phyloP scores from a whole-genome alignment of 2,888 invertebrate genomes.

The Microplitis manilae region DNA sequence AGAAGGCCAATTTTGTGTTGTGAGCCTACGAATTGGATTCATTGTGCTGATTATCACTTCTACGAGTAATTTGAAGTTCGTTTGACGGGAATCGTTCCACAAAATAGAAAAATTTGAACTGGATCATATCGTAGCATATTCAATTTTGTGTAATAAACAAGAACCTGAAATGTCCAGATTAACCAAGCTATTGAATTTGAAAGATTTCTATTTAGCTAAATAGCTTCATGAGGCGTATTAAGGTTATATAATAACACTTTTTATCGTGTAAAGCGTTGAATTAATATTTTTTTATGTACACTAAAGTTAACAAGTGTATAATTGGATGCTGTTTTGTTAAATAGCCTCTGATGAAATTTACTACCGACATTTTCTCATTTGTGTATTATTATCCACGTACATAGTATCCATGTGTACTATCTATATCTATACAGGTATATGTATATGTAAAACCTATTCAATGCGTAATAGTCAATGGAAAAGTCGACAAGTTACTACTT shows the following conservation, averaged over 20 bases:
- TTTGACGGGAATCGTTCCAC: no score
- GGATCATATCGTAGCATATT: no score
- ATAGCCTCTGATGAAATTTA: not conserved
- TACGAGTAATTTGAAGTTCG: no score
- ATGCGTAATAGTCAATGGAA: constrained; percentile 8
- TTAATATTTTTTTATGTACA: not conserved
- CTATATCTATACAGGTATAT: no score
- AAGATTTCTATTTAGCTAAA: no score
- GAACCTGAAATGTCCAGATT: no score
- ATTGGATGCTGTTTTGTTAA: not conserved
- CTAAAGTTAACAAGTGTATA: not conserved
- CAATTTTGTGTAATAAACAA: no score
- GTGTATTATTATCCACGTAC: not conserved
- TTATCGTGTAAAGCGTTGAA: not conserved
- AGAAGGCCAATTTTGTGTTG: no score
- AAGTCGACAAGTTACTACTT: constrained; percentile 3
- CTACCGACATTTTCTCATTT: not conserved
- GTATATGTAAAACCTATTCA: not conserved
- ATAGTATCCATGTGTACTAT: not conserved
- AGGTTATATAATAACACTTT: not conserved
- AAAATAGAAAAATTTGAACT: no score
- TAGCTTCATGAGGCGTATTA: not conserved
- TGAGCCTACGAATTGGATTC: no score
- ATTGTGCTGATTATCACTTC: no score
- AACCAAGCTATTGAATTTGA: no score